A percentile compares a stretch with the other conserved stretches of the same genome.
Evolutionary conservation across 2,888 invertebrate genomes (phyloP).

Genomic region (Caenorhabditis becei): DNA sequence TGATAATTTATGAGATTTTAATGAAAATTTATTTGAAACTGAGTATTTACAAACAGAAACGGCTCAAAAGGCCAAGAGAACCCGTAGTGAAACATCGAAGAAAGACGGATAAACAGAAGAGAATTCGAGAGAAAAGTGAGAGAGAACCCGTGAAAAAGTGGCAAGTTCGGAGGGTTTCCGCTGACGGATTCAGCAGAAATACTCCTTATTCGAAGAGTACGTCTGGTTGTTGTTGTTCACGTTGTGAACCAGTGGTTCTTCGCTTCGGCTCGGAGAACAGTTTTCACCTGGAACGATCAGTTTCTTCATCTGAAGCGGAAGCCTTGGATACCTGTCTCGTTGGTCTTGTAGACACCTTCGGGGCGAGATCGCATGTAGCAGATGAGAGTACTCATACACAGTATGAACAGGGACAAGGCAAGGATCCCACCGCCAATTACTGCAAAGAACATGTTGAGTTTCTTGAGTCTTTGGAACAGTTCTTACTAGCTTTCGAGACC

Average conservation of each 20-base stretch:
- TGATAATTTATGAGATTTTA: conserved; percentile 54
- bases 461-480: neutral
- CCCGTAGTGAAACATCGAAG: conserved; percentile 30
- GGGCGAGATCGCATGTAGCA: conserved; percentile 78
- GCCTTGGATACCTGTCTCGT: conserved; percentile 66
- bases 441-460: conserved; percentile 26
- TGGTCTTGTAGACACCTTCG: conserved; percentile 81
- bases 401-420: conserved; percentile 64
- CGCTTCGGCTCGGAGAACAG: conserved; percentile 63
- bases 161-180: conserved; percentile 5
- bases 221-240: conserved; percentile 48
- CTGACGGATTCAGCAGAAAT: conserved; percentile 40
- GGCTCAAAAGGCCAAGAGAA: no score
- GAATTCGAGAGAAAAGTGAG: conserved; percentile 28
- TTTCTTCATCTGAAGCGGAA: neutral
- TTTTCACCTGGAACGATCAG: conserved; percentile 37
- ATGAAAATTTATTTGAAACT: conserved; percentile 14
- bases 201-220: conserved; percentile 55
- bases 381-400: conserved; percentile 71
- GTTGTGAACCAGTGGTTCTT: conserved; percentile 59
- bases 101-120: conserved; percentile 11
- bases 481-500: conserved; percentile 53
- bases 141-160: conserved; percentile 17
- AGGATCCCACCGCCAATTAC: conserved; percentile 72
- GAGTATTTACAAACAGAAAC: neutral